Evolutionary conservation across 2,888 invertebrate genomes (phyloP).

Genomic region (Eilema caniola): DNA sequence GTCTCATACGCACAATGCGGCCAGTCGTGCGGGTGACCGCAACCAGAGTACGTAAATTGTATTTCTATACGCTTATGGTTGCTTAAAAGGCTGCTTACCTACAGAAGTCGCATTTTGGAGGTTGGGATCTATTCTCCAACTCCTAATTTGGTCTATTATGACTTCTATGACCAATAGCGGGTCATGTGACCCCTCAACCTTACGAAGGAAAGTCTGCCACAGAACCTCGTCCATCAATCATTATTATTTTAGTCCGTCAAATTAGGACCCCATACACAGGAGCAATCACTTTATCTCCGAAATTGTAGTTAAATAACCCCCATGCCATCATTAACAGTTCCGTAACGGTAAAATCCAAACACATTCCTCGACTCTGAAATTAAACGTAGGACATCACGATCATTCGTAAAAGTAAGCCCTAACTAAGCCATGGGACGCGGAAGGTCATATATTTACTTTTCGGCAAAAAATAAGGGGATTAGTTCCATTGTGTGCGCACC

Average conservation of each 20-base stretch:
- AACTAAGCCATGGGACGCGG: not conserved
- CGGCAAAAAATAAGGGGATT: constrained; percentile 11
- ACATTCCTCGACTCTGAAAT: not conserved
- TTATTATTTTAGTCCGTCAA: too few relatives aligned
- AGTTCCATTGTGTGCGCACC: constrained; percentile 13
- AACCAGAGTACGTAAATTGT: too few relatives aligned
- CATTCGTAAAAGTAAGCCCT: not conserved
- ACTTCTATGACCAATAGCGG: not conserved
- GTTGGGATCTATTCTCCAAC: not conserved
- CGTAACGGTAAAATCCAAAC: not conserved
- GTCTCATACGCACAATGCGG: too few relatives aligned
- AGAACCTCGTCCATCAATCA: not conserved
- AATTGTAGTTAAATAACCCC: not conserved
- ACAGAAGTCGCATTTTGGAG: not conserved
- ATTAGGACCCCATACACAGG: too few relatives aligned
- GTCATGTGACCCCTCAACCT: not conserved
- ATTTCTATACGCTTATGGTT: too few relatives aligned
- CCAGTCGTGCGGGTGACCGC: too few relatives aligned
- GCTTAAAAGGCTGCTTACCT: too few relatives aligned
- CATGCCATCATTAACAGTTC: not conserved
- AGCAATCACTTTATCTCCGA: too few relatives aligned
- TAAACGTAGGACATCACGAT: not conserved
- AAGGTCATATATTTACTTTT: not conserved
- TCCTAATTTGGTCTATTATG: not conserved
- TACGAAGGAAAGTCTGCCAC: not conserved